These are phyloP conservation scores for Zaprionus africanus DNA, from an alignment of 1,140 invertebrate genomes.

Conservation along the genomic window DNA sequence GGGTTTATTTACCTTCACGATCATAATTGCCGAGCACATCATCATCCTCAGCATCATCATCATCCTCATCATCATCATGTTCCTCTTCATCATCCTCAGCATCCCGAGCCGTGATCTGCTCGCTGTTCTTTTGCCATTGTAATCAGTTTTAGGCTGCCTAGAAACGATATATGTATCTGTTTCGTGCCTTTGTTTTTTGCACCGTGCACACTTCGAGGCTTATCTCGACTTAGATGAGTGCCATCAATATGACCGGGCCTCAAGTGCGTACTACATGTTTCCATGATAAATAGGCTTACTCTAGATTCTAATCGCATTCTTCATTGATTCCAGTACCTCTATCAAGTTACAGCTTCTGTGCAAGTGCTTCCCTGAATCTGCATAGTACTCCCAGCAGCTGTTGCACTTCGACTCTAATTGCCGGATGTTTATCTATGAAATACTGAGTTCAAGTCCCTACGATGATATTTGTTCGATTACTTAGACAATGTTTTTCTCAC, in stretches of 20 bases:
- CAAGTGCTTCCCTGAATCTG: constrained; percentile 5
- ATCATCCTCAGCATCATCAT: constrained; percentile 24
- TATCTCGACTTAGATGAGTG: constrained; percentile 53
- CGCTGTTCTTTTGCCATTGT: constrained; percentile 60
- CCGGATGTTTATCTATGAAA: constrained; percentile 61
- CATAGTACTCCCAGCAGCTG: constrained; percentile 8
- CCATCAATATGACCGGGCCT: constrained; percentile 19
- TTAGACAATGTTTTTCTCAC: constrained; percentile 73
- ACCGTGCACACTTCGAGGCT: constrained; percentile 56
- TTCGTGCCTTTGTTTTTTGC: constrained; percentile 37
- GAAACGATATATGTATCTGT: constrained; percentile 14
- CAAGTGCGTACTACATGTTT: constrained; percentile 12
- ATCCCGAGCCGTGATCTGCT: constrained; percentile 38
- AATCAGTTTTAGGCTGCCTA: constrained; percentile 23
- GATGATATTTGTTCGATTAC: constrained; percentile 62
- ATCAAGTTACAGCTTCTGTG: constrained; percentile 35
- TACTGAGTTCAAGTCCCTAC: constrained; percentile 26
- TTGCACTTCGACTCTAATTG: constrained; percentile 39
- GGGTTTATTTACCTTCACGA: constrained; percentile 55
- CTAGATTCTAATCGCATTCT: constrained; percentile 19
- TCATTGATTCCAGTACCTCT: constrained; percentile 40
- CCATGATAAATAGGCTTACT: constrained; percentile 32
- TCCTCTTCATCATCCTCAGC: constrained; percentile 13
- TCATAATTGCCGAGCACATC: constrained; percentile 35
- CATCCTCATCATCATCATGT: constrained; percentile 8